Percentiles rank a stretch among this genome's conserved stretches.
These are phyloP conservation scores for Apodemus speciosus DNA, from an alignment of 2,113 vertebrate species.

Conservation along the genomic window DNA sequence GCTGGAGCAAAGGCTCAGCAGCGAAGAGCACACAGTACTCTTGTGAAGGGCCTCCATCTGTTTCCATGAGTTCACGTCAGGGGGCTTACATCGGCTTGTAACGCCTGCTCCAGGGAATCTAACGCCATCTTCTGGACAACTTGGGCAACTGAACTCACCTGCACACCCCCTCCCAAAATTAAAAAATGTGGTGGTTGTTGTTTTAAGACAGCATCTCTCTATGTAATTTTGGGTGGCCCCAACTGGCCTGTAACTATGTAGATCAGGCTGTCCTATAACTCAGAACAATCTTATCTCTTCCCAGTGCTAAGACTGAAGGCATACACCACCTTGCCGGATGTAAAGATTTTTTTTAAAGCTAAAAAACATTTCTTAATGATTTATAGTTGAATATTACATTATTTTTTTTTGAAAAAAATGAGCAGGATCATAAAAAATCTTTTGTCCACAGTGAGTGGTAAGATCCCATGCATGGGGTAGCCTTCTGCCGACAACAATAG, in stretches of 20 bases:
- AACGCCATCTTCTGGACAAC: neutral
- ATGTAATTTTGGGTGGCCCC: neutral
- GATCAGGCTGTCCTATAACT: neutral
- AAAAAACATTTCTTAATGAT: neutral
- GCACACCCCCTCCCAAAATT: neutral
- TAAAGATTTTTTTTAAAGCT: neutral
- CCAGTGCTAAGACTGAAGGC: neutral
- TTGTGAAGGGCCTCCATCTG: neutral
- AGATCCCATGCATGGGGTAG: no score
- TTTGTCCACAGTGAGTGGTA: no score
- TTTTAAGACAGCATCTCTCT: neutral
- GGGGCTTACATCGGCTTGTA: neutral
- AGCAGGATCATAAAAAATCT: no score
- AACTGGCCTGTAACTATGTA: neutral
- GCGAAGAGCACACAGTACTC: neutral
- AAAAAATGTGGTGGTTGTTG: neutral
- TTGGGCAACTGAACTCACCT: neutral
- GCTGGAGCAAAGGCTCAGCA: neutral
- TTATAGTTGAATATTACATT: no score
- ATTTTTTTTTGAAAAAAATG: no score
- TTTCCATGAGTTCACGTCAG: neutral
- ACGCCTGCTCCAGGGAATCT: neutral
- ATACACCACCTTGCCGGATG: no score
- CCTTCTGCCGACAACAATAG: no score
- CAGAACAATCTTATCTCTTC: neutral